phyloP scores from a whole-genome alignment of 2,113 vertebrate genomes.

The Ameiurus melas region DNA sequence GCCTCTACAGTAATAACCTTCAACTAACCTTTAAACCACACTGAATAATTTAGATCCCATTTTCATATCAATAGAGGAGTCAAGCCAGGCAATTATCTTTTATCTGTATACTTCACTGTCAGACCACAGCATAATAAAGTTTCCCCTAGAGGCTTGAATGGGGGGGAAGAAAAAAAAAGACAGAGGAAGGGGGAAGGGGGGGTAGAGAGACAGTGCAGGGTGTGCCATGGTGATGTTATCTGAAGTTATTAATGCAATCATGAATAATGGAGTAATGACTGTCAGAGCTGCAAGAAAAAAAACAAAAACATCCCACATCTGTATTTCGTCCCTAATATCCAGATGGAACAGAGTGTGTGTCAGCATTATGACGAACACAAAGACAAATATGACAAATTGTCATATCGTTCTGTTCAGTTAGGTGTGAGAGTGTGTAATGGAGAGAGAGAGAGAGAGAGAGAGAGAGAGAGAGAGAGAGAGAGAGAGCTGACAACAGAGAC shows the following conservation, averaged over 20 bases:
- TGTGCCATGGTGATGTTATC: constrained; percentile 73
- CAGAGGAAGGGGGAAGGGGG: constrained; percentile 56
- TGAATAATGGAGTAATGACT: constrained; percentile 91
- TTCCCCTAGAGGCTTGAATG: constrained; percentile 72
- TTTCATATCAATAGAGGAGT: constrained; percentile 95
- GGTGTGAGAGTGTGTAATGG: constrained; percentile 43
- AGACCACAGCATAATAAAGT: constrained; percentile 88
- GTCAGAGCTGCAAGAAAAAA: constrained; percentile 72
- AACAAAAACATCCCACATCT: constrained; percentile 65
- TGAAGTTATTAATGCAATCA: constrained; percentile 81
- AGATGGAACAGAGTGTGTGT: constrained; percentile 53
- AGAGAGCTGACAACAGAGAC: constrained; percentile 55
- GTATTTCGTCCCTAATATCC: constrained; percentile 62
- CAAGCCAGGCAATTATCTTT: constrained; percentile 99
- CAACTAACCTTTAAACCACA: constrained; percentile 94
- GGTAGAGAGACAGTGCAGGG: constrained; percentile 62
- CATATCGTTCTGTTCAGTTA: constrained; percentile 70
- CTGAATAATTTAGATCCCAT: constrained; percentile 92
- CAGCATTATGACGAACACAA: constrained; percentile 61
- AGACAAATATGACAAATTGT: constrained; percentile 82
- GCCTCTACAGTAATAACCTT: constrained; percentile 89
- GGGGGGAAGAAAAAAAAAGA: constrained; percentile 29
- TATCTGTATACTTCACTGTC: constrained; percentile 91
- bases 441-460: background rate
- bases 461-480: background rate